A percentile compares a stretch with the other conserved stretches of the same genome.
These are phyloP conservation scores for Stegodyphus mimosarum DNA, from an alignment of 1,140 invertebrate genomes.

Conservation along the genomic window DNA sequence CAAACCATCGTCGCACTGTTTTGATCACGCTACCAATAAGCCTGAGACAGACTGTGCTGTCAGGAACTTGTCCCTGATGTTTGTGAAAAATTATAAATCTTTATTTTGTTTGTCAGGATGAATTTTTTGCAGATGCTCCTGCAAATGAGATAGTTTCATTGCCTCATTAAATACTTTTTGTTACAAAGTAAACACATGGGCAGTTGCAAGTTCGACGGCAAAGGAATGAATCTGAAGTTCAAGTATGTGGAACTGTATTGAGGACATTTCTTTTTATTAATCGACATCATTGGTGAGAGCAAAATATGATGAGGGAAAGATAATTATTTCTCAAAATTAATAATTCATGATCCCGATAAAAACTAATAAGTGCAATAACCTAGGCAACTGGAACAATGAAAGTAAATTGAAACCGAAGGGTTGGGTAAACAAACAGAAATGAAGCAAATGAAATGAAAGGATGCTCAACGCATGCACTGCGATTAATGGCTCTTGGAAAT, in stretches of 20 bases:
- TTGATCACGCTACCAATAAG: neutral
- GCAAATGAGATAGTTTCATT: neutral
- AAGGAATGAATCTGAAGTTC: neutral
- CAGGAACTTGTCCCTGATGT: neutral
- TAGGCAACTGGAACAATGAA: too few relatives aligned
- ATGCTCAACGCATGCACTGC: too few relatives aligned
- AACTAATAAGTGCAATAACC: too few relatives aligned
- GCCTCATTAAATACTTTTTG: neutral
- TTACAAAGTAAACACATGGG: neutral
- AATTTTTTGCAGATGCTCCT: neutral
- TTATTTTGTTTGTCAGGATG: neutral
- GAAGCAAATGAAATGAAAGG: too few relatives aligned
- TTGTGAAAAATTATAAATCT: neutral
- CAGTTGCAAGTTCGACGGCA: neutral
- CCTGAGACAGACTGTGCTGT: neutral
- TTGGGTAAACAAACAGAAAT: too few relatives aligned
- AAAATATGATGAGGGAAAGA: neutral
- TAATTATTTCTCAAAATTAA: too few relatives aligned
- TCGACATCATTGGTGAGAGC: neutral
- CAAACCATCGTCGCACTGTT: neutral
- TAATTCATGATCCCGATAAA: too few relatives aligned
- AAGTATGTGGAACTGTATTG: neutral
- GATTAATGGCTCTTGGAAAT: too few relatives aligned
- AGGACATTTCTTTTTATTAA: neutral
- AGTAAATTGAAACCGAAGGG: too few relatives aligned